Percentiles rank a stretch among this genome's conserved stretches.
Conservation (phyloP, 2,113 vertebrate species). For the Globicephala melas region DNA sequence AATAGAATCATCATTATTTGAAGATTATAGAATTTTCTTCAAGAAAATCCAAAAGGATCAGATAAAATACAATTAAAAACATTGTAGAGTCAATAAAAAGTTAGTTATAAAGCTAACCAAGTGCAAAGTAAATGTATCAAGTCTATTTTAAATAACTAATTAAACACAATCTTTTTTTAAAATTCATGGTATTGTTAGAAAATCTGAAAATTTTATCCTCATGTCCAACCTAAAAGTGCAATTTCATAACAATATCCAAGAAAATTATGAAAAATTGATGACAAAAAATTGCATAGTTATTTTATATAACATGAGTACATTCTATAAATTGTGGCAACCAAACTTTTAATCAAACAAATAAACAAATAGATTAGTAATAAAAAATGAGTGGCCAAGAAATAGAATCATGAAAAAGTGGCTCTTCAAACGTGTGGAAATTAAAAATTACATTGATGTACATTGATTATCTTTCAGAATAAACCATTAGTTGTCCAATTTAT, state of each 20-base stretch:
- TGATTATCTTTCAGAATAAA: background rate
- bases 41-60: background rate
- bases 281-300: background rate
- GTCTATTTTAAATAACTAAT: background rate
- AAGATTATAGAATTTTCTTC: background rate
- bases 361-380: background rate
- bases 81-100: background rate
- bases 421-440: background rate
- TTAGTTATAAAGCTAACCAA: background rate
- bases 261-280: background rate
- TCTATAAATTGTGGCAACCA: background rate
- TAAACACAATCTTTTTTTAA: background rate
- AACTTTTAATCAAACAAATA: background rate
- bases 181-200: background rate
- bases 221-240: background rate
- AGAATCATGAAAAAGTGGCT: background rate
- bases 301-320: background rate
- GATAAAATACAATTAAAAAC: background rate
- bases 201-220: background rate
- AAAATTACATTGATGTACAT: background rate
- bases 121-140: background rate
- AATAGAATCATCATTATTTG: background rate
- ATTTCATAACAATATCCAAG: background rate
- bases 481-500: background rate
- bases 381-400: background rate